Percentiles rank a stretch among this genome's conserved stretches.
Evolutionary conservation across 2,888 invertebrate species (phyloP).

Genomic region (Heliconius hortense): DNA sequence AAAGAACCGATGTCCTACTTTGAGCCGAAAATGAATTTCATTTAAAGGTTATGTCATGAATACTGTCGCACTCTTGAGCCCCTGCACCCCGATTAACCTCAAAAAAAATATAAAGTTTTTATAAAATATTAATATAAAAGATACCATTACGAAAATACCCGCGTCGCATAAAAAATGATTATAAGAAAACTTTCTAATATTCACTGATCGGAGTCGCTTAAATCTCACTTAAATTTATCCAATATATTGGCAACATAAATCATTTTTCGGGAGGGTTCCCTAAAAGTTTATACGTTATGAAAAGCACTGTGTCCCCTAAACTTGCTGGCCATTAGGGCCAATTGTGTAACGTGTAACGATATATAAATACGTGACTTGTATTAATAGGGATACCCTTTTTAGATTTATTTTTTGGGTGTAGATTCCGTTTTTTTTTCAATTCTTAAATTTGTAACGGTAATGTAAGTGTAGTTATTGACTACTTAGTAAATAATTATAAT

Average conservation of each 20-base stretch:
- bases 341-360: slow-evolving; percentile 35
- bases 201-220: neutral
- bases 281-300: slow-evolving; percentile 15
- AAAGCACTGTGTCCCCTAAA: slow-evolving; percentile 29
- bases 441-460: too few species aligned
- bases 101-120: neutral
- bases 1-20: too few species aligned
- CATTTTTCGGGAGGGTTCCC: neutral
- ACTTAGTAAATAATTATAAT: too few species aligned
- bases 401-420: neutral
- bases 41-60: too few species aligned
- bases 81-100: too few species aligned
- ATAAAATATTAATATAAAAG: neutral
- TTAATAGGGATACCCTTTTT: neutral
- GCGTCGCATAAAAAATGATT: neutral
- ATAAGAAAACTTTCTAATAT: neutral
- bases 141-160: neutral
- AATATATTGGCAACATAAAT: slow-evolving; percentile 21
- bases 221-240: slow-evolving; percentile 5
- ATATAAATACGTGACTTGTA: slow-evolving; percentile 27
- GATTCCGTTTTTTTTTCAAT: too few species aligned
- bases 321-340: slow-evolving; percentile 39
- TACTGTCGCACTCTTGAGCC: too few species aligned
- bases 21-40: too few species aligned
- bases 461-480: too few species aligned